Evolutionary conservation across 2,888 invertebrate genomes (phyloP).

Genomic region (Drosophila formosana): DNA sequence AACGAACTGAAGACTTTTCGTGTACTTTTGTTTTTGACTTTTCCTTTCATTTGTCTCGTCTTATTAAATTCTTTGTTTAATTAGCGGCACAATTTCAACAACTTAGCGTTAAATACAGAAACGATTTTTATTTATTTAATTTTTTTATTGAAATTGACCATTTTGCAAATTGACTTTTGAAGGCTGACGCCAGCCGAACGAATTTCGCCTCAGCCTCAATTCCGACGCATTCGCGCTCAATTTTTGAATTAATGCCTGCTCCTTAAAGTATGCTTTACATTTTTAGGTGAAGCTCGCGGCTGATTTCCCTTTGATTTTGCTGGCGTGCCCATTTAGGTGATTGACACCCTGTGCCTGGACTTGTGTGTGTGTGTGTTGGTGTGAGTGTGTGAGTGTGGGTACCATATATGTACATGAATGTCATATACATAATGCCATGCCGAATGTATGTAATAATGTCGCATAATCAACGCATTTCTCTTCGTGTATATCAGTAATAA

Average conservation of each 20-base stretch:
- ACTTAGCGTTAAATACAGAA: slow-evolving; percentile 70
- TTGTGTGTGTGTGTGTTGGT: slow-evolving; percentile 27
- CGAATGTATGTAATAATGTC: slow-evolving; percentile 29
- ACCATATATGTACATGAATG: slow-evolving; percentile 72
- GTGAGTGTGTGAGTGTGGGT: slow-evolving; percentile 33
- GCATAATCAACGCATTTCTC: slow-evolving; percentile 72
- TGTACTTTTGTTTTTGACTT: slow-evolving; percentile 44
- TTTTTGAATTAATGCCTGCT: background rate
- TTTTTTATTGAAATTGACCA: slow-evolving; percentile 61
- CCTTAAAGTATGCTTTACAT: slow-evolving; percentile 13
- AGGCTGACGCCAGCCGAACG: slow-evolving; percentile 47
- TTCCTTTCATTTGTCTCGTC: slow-evolving; percentile 9
- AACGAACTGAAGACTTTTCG: slow-evolving; percentile 73
- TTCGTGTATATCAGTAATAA: slow-evolving; percentile 54
- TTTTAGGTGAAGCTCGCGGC: slow-evolving; percentile 5
- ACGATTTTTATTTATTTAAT: slow-evolving; percentile 39
- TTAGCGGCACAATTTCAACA: slow-evolving; percentile 66
- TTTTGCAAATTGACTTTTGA: slow-evolving; percentile 67
- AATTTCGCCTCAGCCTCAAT: background rate
- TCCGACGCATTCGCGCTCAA: slow-evolving; percentile 5
- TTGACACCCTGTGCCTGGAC: slow-evolving; percentile 45
- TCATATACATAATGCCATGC: slow-evolving; percentile 75
- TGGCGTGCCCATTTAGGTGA: slow-evolving; percentile 49
- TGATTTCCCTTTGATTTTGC: slow-evolving; percentile 20
- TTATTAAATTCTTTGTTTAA: slow-evolving; percentile 30